A percentile compares a stretch with the other conserved stretches of the same genome.
phyloP scores from a whole-genome alignment of 2,113 vertebrate species.

The Daubentonia madagascariensis region DNA sequence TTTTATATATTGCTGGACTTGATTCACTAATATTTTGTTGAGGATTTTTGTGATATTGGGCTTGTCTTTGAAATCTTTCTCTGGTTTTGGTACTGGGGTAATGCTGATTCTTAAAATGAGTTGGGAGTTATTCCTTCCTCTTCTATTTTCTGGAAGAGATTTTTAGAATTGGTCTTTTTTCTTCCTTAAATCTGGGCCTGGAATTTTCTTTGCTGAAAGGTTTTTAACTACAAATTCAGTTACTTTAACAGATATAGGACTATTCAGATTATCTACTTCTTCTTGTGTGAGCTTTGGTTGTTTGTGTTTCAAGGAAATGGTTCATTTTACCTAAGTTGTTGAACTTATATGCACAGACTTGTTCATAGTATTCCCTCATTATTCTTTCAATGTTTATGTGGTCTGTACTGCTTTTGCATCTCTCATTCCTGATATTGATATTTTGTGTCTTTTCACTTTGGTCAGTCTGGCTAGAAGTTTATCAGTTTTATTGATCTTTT shows the following conservation, averaged over 20 bases:
- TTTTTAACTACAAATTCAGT: background rate
- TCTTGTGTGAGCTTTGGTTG: background rate
- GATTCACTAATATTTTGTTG: background rate
- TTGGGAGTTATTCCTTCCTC: background rate
- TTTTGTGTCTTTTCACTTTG: background rate
- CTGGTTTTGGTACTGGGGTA: background rate
- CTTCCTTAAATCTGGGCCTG: background rate
- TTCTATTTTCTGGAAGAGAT: background rate
- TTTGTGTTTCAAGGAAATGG: background rate
- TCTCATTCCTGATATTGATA: background rate
- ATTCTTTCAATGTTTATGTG: background rate
- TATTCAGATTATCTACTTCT: background rate
- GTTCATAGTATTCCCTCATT: background rate
- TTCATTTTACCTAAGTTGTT: background rate
- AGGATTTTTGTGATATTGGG: background rate
- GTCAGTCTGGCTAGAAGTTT: background rate
- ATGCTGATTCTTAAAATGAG: background rate
- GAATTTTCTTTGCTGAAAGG: background rate
- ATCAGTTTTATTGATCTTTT: background rate
- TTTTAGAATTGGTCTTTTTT: background rate
- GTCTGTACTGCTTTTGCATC: background rate
- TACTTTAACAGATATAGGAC: background rate
- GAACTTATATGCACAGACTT: background rate
- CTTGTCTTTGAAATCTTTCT: background rate
- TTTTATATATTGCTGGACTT: background rate